These are phyloP conservation scores for Rhinella marina DNA, from an alignment of 2,797 vertebrate species.

Conservation along the genomic window DNA sequence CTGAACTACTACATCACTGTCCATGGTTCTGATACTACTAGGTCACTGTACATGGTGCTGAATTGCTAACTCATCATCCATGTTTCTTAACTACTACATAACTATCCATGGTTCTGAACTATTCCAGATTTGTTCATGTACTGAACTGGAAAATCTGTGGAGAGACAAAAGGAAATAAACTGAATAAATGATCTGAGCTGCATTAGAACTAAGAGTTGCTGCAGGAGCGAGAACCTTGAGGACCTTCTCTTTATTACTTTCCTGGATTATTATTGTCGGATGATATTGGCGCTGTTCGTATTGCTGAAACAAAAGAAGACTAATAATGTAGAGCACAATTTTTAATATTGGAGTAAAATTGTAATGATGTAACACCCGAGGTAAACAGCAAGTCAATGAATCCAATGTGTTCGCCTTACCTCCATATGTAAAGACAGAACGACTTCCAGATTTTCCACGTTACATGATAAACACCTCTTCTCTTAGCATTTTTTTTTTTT, in stretches of 20 bases:
- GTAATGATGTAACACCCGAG: constrained; percentile 22
- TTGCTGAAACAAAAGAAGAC: constrained; percentile 34
- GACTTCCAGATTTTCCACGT: background rate
- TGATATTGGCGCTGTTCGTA: constrained; percentile 5
- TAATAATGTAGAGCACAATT: constrained; percentile 20
- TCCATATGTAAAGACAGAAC: background rate
- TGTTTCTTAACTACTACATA: background rate
- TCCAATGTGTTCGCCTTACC: background rate
- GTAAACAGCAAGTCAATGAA: background rate
- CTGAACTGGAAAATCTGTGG: background rate
- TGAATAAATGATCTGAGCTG: background rate
- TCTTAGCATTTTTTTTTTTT: background rate
- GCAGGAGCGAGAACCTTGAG: constrained; percentile 43
- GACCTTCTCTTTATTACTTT: constrained; percentile 49
- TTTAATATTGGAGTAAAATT: constrained; percentile 19
- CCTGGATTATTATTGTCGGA: constrained; percentile 24
- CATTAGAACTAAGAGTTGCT: constrained; percentile 32
- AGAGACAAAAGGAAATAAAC: constrained; percentile 1
- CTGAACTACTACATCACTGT: background rate
- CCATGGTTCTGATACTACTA: background rate
- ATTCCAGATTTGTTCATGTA: background rate
- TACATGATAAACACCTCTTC: background rate
- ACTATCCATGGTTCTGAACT: background rate
- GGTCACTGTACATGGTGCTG: background rate
- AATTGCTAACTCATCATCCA: background rate